Conservation (phyloP, 2,888 invertebrate species). For the Amblyteles armatorius region DNA sequence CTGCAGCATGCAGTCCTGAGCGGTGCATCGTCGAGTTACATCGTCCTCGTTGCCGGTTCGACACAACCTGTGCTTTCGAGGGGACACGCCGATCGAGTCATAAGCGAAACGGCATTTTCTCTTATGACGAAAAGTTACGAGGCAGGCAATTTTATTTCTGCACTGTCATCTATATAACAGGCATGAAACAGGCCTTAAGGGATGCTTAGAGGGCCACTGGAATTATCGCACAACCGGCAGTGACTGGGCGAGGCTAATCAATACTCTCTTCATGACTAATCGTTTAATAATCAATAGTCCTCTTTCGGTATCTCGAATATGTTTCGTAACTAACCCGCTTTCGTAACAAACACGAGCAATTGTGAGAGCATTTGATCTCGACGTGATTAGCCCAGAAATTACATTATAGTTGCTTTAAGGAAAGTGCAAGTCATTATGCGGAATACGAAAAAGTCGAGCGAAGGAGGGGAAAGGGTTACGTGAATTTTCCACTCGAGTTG, state of each 20-base stretch:
- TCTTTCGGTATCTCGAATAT: neutral
- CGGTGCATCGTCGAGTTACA: conserved; percentile 71
- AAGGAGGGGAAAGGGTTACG: conserved; percentile 21
- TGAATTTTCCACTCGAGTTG: conserved; percentile 1
- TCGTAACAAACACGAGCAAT: conserved; percentile 1
- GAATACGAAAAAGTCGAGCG: conserved; percentile 5
- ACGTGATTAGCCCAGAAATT: conserved; percentile 3
- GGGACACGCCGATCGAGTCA: neutral
- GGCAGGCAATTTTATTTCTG: neutral
- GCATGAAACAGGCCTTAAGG: conserved; percentile 5
- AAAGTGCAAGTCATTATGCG: conserved; percentile 26
- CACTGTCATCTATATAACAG: conserved; percentile 12
- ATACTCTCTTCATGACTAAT: conserved; percentile 19
- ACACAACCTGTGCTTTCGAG: conserved; percentile 14
- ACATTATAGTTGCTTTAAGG: neutral
- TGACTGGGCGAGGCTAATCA: conserved; percentile 22
- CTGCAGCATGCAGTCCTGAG: conserved; percentile 39
- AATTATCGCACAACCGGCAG: conserved; percentile 12
- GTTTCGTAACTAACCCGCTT: conserved; percentile 28
- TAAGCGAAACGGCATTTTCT: conserved; percentile 73
- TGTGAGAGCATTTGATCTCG: neutral
- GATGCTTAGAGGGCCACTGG: neutral
- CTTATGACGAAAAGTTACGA: conserved; percentile 76
- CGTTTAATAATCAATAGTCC: neutral
- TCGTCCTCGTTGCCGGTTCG: conserved; percentile 58